Percentiles rank a stretch among this genome's conserved stretches.
Conservation (phyloP, 2,888 invertebrate genomes). For the Erebia palarica region DNA sequence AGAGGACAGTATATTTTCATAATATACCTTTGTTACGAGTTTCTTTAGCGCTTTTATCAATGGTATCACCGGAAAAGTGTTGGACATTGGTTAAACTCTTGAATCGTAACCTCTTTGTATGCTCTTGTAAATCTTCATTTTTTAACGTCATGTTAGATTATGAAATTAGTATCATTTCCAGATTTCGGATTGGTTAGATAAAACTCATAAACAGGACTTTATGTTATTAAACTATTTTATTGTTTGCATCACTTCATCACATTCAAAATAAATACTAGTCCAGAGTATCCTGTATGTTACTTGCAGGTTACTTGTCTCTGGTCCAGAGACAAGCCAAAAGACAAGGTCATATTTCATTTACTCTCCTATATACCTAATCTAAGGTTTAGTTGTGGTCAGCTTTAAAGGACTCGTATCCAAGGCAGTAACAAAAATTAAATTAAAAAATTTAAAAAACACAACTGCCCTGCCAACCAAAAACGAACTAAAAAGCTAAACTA, state of each 20-base stretch:
- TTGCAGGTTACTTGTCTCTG: too few relatives aligned
- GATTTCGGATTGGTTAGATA: slow-evolving; percentile 16
- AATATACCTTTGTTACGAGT: slow-evolving; percentile 62
- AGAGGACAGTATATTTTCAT: not conserved
- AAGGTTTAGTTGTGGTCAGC: too few relatives aligned
- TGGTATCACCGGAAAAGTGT: slow-evolving; percentile 60
- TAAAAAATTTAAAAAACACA: too few relatives aligned
- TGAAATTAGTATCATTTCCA: slow-evolving; percentile 37
- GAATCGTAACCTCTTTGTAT: slow-evolving; percentile 75
- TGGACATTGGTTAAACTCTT: slow-evolving; percentile 66
- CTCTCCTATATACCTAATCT: too few relatives aligned
- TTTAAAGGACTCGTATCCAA: too few relatives aligned
- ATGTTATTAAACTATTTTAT: not conserved
- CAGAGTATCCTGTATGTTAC: too few relatives aligned
- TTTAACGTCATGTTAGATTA: slow-evolving; percentile 58
- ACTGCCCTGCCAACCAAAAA: too few relatives aligned
- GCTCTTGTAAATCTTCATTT: slow-evolving; percentile 69
- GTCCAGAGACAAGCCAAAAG: too few relatives aligned
- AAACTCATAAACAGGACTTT: slow-evolving; percentile 9
- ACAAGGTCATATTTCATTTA: too few relatives aligned
- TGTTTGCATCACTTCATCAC: too few relatives aligned
- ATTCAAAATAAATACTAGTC: not conserved
- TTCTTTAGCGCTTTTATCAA: slow-evolving; percentile 63
- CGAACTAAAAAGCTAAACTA: too few relatives aligned
- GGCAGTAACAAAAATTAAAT: too few relatives aligned